Base-by-base conservation (phyloP, 2,888 invertebrate species). In the Ommatoiulus sabulosus region DNA sequence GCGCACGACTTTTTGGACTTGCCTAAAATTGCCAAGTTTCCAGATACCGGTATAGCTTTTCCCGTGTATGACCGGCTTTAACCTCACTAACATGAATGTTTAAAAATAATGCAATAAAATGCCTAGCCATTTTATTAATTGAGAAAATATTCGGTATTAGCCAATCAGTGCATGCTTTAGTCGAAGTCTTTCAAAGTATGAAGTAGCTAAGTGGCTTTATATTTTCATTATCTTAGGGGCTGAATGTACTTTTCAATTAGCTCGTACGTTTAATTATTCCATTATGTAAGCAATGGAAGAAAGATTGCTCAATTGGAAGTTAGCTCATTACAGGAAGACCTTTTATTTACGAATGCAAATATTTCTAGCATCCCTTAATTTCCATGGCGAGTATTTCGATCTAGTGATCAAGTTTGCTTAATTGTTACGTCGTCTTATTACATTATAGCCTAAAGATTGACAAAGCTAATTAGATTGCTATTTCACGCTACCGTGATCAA, bases 281-380 rank as follows among this genome's bases (percentile, higher is more conserved):
- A 72, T 72, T 72, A 52, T 52, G n/a, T 72, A 24, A 72, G 20
- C 20, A 72, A 20, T 24, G 72, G 72, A 72, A 72, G 24, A 20
- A 72, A 72, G 72, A 72, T 72, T 72, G 72, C 24, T 72, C 72
- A 24, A 72, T n/a, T 72, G 72, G 72, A 72, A 72, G 72, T 72
- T 72, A 72, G 20, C 72, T 20, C 72, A 72, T 24, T 72, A 72
- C 72, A 72, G 72, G 20, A 72, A 72, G 72, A 20, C 72, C 7
- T 72, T 72, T 8, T 72, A 72, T 72, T 72, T 72, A 20, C 4
- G 24, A 20, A 20, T n/a, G 20, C 20, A 63, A 63, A 63, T 63
- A 63, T 63, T 20, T 10, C 8, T 72, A 10, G 72, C 72, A 1
- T 72, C 24, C 24, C 24, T 4, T 24, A 10, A 72, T 72, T 24